Base-by-base conservation (phyloP, 2,113 vertebrate genomes). In the Apeltes quadracus region DNA sequence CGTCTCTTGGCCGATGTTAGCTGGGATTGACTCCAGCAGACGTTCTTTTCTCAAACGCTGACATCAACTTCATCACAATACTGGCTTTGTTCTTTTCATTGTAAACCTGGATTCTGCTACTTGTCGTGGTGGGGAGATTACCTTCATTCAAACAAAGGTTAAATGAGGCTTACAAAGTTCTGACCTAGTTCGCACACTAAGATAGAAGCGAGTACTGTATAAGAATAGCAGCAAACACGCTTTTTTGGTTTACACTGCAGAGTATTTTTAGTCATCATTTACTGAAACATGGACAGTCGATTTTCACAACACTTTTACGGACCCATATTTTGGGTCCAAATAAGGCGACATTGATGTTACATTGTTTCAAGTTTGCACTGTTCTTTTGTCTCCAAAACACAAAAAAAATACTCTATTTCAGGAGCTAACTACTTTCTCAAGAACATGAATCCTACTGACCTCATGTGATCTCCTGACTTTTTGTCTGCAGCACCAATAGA, bases 101-200 rank as follows among this genome's bases (percentile, higher is more conserved):
- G 1, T 41, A 13, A 71, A 59, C 44, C 8, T 29, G 15, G 29
- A 70, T 56, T 55, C 9, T n/a, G 38, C 29, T 43, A 1, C 18
- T 6, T 6, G 4, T 36, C 44, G 39, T 23, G 44, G 20, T 61
- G 62, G 56, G 68, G 22, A 72, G 69, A 22, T 72, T 66, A 27
- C 44, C 55, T 59, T 80, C 59, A 61, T 54, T 70, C 23, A 68
- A n/a, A 55, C 44, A 73, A 73, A 65, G 68, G 69, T n/a, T 88
- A 76, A 81, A 65, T 72, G 72, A 69, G 62, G 59, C 78, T 65
- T 80, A 61, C 22, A 73, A 55, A 76, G 32, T 51, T 69, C 46
- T 83, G 86, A 85, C 81, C 83, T 58, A 69, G 75, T 81, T 85
- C 76, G 54, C 75, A 66, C 66, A 66, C 58, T 58, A 36, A 1